These are phyloP conservation scores for Drosophila pseudoobscura DNA, from an alignment of 1,140 invertebrate genomes.

Conservation along the genomic window DNA sequence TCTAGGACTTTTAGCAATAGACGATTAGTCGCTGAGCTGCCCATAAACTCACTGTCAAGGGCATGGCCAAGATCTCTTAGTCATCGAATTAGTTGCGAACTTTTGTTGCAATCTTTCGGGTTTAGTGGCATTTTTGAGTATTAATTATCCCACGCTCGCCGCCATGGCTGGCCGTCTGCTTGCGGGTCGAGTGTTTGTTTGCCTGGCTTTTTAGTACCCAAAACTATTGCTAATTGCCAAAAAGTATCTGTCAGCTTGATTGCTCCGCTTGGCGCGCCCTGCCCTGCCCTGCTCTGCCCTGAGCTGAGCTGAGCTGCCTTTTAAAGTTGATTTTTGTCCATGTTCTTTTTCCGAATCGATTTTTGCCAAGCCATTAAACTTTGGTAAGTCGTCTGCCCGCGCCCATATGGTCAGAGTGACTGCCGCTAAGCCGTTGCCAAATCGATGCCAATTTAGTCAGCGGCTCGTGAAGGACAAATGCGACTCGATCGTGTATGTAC, in stretches of 20 bases:
- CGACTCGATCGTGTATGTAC: conserved; percentile 26
- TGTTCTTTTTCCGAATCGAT: neutral
- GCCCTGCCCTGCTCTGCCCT: too few species aligned
- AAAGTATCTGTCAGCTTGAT: conserved; percentile 12
- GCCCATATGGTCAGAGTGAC: conserved; percentile 70
- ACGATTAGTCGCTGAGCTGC: neutral
- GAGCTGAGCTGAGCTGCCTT: conserved; percentile 27
- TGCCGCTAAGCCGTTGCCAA: conserved; percentile 65
- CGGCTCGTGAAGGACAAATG: conserved; percentile 69
- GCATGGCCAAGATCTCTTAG: conserved; percentile 32
- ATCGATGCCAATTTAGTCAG: conserved; percentile 79
- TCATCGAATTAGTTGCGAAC: conserved; percentile 23
- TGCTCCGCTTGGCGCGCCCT: conserved; percentile 29
- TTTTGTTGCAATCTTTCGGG: neutral
- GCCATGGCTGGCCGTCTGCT: conserved; percentile 10
- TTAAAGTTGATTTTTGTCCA: conserved; percentile 35
- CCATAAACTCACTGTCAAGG: conserved; percentile 28
- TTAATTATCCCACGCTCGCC: conserved; percentile 52
- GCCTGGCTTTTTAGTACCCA: conserved; percentile 31
- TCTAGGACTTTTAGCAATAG: too few species aligned
- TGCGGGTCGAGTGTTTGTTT: conserved; percentile 13
- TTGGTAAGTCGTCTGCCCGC: conserved; percentile 64
- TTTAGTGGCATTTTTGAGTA: conserved; percentile 39
- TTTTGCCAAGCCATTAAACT: conserved; percentile 52
- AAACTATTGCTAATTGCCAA: conserved; percentile 61